These are phyloP conservation scores for Andricus grossulariae DNA, from an alignment of 1,140 invertebrate genomes.

Conservation along the genomic window DNA sequence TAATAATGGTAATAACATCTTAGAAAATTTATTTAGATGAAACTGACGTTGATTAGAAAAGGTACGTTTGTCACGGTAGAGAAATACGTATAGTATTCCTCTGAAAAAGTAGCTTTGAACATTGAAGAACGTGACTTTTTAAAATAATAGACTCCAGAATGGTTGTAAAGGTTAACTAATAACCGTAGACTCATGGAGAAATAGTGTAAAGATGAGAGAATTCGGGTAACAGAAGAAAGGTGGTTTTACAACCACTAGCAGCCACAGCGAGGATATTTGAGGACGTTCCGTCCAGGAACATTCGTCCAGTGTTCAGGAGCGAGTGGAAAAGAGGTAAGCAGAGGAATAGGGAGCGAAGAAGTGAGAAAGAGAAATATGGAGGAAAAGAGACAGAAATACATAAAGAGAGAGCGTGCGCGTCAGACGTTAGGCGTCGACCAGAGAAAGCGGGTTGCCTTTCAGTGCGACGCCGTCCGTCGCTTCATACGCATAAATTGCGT, in stretches of 20 bases:
- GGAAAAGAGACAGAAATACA: not conserved
- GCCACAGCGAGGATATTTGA: slow-evolving; percentile 5
- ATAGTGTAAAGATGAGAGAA: slow-evolving; percentile 9
- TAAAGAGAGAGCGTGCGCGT: slow-evolving; percentile 55
- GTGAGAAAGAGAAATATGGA: not conserved
- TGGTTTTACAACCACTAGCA: not conserved
- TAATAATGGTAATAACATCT: no score
- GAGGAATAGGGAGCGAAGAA: no score
- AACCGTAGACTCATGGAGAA: not conserved
- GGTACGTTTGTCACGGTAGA: no score
- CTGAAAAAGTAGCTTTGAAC: no score
- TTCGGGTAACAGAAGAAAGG: not conserved
- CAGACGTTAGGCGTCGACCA: slow-evolving; percentile 63
- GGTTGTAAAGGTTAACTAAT: slow-evolving; percentile 1
- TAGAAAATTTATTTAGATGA: no score
- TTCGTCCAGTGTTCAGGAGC: slow-evolving; percentile 48
- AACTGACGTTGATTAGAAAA: no score
- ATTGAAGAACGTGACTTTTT: no score
- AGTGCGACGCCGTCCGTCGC: slow-evolving; percentile 64
- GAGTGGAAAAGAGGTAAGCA: not conserved
- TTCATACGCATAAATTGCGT: slow-evolving; percentile 54
- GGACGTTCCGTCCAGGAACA: slow-evolving; percentile 48
- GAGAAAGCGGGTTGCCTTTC: slow-evolving; percentile 47
- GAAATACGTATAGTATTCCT: no score
- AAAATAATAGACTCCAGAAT: not conserved